Base-by-base conservation (phyloP, 1,140 invertebrate genomes). In the Bombus cullumanus region DNA sequence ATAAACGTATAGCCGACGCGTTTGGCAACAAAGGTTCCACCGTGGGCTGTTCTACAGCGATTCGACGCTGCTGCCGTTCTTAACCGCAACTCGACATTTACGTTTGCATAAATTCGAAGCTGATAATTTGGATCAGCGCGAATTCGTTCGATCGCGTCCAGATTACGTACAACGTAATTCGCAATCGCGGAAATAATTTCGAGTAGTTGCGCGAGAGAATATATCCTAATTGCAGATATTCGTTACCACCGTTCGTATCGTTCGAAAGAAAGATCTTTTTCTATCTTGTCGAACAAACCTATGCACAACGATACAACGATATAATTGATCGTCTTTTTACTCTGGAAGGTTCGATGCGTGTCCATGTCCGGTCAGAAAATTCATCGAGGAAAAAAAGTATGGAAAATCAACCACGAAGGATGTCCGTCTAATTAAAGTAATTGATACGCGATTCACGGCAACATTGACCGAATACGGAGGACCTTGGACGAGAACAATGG, bases 391-490 rank as follows among this genome's bases (percentile, higher is more conserved):
- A 13, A 2, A 31, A 2, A 25, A 34, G 18, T 31, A 66, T 43
- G n/a, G 39, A 31, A 13, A 78, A 8, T 28, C 10, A 18, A 25
- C 0, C 15, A 28, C 53, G 47, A 81, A 15, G 37, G 6, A 57
- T n/a, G 18, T 86, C 22, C 47, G 31, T 86, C 85, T 73, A 87
- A 83, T 89, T 88, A 78, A 88, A 79, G 78, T 64, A 86, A 77
- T 68, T 64, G 85, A 82, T 86, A 73, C 68, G 62, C 41, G 66
- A 53, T 47, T 37, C 64, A 47, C 39, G 75, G 66, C 37, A 74
- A 82, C 74, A 68, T 72, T 64, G 66, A 72, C 77, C 87, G 80
- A 88, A 79, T 66, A 73, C 64, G 62, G 64, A 80, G 68, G 31
- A 78, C 69, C 83, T 78, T 62, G 31, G 71, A 62, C 64, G 39